A percentile compares a stretch with the other conserved stretches of the same genome.
These are phyloP conservation scores for Bellardia bayeri DNA, from an alignment of 2,888 invertebrate species.

Conservation along the genomic window DNA sequence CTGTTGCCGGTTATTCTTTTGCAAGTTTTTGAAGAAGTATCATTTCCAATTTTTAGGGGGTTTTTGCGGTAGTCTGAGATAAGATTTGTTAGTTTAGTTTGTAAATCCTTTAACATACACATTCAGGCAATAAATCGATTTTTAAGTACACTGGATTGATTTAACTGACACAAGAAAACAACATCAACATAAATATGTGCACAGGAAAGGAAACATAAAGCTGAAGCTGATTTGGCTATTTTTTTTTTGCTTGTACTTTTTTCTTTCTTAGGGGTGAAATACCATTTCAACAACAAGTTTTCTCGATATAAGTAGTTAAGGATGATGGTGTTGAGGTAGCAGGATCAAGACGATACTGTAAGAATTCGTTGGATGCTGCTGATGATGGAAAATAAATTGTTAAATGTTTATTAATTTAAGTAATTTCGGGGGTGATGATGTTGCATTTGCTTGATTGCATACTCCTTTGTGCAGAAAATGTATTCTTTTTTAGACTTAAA, in stretches of 20 bases:
- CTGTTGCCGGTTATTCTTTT: conserved; percentile 20
- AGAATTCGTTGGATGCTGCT: neutral
- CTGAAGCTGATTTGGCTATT: neutral
- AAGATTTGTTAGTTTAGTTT: conserved; percentile 48
- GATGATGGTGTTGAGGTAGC: neutral
- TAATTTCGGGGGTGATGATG: neutral
- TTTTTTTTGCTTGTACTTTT: conserved; percentile 1
- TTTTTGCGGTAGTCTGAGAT: conserved; percentile 39
- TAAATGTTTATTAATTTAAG: conserved; percentile 14
- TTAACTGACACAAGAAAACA: neutral
- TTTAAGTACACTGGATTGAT: conserved; percentile 37
- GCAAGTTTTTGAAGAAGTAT: conserved; percentile 5
- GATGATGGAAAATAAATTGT: conserved; percentile 15
- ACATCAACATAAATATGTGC: neutral
- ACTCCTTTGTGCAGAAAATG: neutral
- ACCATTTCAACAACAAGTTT: conserved; percentile 18
- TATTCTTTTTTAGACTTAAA: neutral
- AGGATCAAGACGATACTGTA: neutral
- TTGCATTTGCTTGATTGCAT: conserved; percentile 12
- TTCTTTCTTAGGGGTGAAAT: neutral
- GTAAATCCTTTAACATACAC: conserved; percentile 40
- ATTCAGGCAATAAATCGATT: conserved; percentile 57
- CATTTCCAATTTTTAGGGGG: neutral
- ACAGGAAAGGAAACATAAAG: neutral
- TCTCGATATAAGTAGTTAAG: neutral